Evolutionary conservation across 1,140 invertebrate species (phyloP), one percentile per base, ranked within the genome.

Genomic region (Zaprionus vittiger): DNA sequence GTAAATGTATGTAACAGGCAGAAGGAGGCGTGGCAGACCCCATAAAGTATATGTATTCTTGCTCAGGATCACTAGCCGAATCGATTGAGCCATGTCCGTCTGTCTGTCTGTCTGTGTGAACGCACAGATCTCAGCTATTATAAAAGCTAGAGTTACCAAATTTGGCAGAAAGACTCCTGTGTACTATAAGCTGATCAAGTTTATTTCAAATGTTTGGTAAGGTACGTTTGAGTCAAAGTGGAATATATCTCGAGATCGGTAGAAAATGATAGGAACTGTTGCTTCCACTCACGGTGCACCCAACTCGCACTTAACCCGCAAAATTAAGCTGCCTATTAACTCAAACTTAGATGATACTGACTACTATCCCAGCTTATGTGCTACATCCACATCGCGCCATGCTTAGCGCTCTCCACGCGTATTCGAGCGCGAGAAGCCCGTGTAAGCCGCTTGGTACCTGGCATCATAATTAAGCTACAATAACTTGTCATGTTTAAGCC

Each of bases 391-490:
- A 55, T n/a, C 4, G 24, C 24, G 20, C 47, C 4, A 11, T 12
- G 47, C 31, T 34, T 0, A 34, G 31, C 31, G 31, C 9, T 34
- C 31, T 34, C 31, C 9, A 11, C 17, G 47, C 47, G 47, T 54
- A 52, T 28, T 5, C 31, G 54, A 49, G 37, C 57, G 47, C 66
- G 57, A 55, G 73, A 89, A 81, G 74, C 78, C 80, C 56, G 56
- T 81, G 83, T 89, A 89, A 87, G 77, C 84, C 73, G 56, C 62
- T n/a, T 49, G 64, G 73, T 81, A 89, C 55, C 22, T 54, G 67
- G 81, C 79, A 83, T 87, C 84, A 89, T 87, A 89, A 87, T 87
- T 87, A 87, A 89, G 84, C 81, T 79, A 89, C 83, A 87, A 87
- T 87, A 87, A 87, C 83, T 89, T 89, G 84, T 87, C 83, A 84